Base-by-base conservation (phyloP, 2,113 vertebrate genomes). In the Gymnogyps californianus region DNA sequence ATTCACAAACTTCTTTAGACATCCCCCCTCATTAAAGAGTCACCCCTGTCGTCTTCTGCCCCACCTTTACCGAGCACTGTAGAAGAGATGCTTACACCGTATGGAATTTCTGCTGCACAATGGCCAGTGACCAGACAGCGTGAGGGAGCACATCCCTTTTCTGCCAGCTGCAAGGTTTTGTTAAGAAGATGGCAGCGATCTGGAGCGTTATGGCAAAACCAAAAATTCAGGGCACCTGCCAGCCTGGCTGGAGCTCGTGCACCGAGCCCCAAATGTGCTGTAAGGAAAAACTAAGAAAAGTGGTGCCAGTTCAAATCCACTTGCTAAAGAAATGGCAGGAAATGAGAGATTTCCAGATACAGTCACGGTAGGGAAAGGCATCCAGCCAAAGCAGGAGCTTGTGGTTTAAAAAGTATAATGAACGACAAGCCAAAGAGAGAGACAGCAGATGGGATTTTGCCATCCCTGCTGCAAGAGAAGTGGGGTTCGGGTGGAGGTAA, bases 221-320 rank as follows among this genome's bases (percentile, higher is more conserved):
- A 42, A 20, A 88, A 65, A n/a, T 6, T 10, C 24, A 6, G 61
- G 16, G 40, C 32, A 26, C 4, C 7, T 32, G 72, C 40, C 4
- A 7, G 34, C 38, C 47, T 51, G 9, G 13, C 13, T 8, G 7
- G 18, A 72, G 24, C n/a, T 42, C 8, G 0, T 16, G 32, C 47
- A 4, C 22, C 0, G 10, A 86, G 36, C 44, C 47, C 42, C 17
- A 16, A 4, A 9, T 0, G 28, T 2, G 14, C 46, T 15, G 31
- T 12, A 5, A 65, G 83, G 54, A 32, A 13, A 29, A 47, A 47
- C 22, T 25, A 12, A 16, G 67, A 18, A 38, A 75, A 34, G 22
- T 0, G 3, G 10, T 0, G 0, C 9, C 29, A 26, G 57, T 40
- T n/a, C 55, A 34, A 32, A 54, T 2, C 36, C 4, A 1, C 32